Evolutionary conservation across 2,113 vertebrate genomes (phyloP), one percentile per base, ranked within the genome.

Genomic region (Maccullochella peelii): DNA sequence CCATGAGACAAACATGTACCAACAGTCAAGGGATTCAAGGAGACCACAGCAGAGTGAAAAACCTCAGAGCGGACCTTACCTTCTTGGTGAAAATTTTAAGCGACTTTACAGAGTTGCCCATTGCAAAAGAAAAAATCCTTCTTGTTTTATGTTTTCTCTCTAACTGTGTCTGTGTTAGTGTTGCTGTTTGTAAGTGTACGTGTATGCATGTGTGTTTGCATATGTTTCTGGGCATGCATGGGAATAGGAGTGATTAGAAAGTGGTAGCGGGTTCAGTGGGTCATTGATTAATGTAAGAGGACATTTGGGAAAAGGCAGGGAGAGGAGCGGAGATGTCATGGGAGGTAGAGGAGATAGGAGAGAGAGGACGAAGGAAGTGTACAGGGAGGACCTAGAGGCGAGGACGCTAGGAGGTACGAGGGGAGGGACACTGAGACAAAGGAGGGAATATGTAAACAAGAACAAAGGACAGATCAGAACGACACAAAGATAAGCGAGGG

Each of bases 31-130:
- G 77, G 70, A 72, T 81, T 85, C 65, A 79, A 65, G 80, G 68
- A 73, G 74, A 81, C 47, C 52, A 71, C 68, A 73, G 59, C 50
- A 65, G 72, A 40, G 38, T 71, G 75, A 88, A 76, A 80, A 86
- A 68, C 80, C 63, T 86, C 59, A 65, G 38, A 85, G 72, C 83
- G 0, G 77, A 91, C 95, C 97, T 93, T 99, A 99, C 98, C 98
- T 99, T 99, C 95, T 97, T 98, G 76, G 96, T 97, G 96, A 98
- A 96, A 92, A 95, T 96, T 96, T 96, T 98, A 91, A 99, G 96
- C 89, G 97, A 97, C 96, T 99, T 99, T 94, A 99, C 96, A 95
- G 97, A 99, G 96, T 99, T 99, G 91, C 98, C 98, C 98, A 99
- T 99, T 94, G 94, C 96, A 95, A 80, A 85, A 84, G 84, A 54